A percentile compares a stretch with the other conserved stretches of the same genome.
These are phyloP conservation scores for Spongilla lacustris DNA, from an alignment of 37 sponge, comb jelly and placozoan species.

Conservation along the genomic window DNA sequence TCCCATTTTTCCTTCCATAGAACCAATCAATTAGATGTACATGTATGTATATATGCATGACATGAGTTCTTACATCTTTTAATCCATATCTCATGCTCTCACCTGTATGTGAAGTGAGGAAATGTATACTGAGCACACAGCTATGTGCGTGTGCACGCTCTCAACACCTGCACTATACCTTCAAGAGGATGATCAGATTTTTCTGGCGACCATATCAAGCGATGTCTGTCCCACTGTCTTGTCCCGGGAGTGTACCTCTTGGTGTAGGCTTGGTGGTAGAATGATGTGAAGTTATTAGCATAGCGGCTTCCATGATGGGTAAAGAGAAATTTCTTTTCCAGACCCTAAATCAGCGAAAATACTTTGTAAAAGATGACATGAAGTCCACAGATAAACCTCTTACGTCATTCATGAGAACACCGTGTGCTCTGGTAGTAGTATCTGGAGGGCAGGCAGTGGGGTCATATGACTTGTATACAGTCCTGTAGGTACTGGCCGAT, in stretches of 20 bases:
- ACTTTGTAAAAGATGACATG: background rate
- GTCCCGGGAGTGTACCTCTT: slow-evolving; percentile 17
- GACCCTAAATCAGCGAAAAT: too few relatives aligned
- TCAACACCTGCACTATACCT: slow-evolving; percentile 39
- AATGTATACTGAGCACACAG: too few relatives aligned
- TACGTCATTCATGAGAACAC: slow-evolving; percentile 70
- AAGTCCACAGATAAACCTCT: background rate
- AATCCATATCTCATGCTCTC: slow-evolving; percentile 68
- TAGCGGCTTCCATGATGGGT: slow-evolving; percentile 85
- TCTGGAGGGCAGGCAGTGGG: slow-evolving; percentile 57
- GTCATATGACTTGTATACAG: slow-evolving; percentile 50
- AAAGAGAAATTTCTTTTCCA: slow-evolving; percentile 72
- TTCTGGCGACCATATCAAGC: slow-evolving; percentile 87
- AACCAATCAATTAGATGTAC: background rate
- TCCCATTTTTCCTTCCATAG: slow-evolving; percentile 61
- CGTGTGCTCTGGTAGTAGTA: slow-evolving; percentile 54
- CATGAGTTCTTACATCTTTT: too few relatives aligned
- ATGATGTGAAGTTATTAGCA: slow-evolving; percentile 69
- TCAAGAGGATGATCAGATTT: slow-evolving; percentile 74
- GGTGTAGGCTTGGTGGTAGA: slow-evolving; percentile 82
- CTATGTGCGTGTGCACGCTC: too few relatives aligned
- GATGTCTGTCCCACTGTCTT: slow-evolving; percentile 85
- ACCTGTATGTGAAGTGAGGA: slow-evolving; percentile 19
- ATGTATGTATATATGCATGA: too few relatives aligned
- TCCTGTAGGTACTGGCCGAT: slow-evolving; percentile 68